Evolutionary conservation across 2,888 invertebrate genomes (phyloP).

Genomic region (Troglohyphantes excavatus): DNA sequence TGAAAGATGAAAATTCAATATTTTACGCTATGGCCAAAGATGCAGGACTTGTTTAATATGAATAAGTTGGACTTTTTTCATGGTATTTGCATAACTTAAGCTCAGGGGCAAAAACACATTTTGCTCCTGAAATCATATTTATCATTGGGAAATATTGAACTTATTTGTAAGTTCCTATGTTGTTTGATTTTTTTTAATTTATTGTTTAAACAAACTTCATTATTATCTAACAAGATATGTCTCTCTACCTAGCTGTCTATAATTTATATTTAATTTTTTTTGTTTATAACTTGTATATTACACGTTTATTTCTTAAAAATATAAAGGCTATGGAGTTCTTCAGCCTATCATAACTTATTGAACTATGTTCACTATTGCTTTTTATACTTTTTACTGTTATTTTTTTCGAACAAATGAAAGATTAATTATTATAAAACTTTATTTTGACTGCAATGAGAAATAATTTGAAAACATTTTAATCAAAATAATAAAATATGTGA

Average conservation of each 20-base stretch:
- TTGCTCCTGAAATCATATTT: background rate
- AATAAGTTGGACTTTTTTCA: background rate
- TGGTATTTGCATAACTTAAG: background rate
- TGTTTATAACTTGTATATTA: no score
- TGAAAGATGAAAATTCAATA: conserved; percentile 73
- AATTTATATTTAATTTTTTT: no score
- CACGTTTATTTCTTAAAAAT: no score
- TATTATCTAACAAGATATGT: background rate
- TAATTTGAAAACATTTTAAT: no score
- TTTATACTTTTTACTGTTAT: no score
- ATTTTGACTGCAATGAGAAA: no score
- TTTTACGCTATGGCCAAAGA: conserved; percentile 80
- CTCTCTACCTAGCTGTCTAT: background rate
- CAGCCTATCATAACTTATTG: no score
- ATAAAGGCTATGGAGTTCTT: no score
- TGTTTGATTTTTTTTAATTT: background rate
- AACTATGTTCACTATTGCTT: no score
- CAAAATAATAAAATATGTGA: no score
- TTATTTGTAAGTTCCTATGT: background rate
- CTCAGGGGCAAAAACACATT: background rate
- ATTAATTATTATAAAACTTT: no score
- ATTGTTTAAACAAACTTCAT: background rate
- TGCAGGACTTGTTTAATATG: conserved; percentile 78
- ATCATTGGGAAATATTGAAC: background rate
- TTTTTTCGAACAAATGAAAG: no score